Percentiles rank a stretch among this genome's conserved stretches.
These are phyloP conservation scores for Ammospiza caudacuta DNA, from an alignment of 2,113 vertebrate genomes.

Conservation along the genomic window DNA sequence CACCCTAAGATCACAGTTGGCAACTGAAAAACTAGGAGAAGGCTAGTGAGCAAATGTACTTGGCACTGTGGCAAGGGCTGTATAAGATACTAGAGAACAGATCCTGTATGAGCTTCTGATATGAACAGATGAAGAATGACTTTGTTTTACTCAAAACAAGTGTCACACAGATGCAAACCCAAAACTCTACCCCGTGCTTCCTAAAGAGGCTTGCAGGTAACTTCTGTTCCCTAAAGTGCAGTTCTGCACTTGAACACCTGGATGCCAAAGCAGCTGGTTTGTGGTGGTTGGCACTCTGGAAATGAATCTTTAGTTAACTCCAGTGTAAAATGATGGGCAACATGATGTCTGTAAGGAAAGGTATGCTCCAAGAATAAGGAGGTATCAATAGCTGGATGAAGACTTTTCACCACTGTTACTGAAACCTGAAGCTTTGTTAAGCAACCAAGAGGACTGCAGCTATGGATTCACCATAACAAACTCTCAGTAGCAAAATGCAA, in stretches of 20 bases:
- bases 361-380: not conserved
- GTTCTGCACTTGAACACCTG: too few relatives aligned
- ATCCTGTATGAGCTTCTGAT: not conserved
- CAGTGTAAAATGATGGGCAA: not conserved
- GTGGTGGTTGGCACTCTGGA: not conserved
- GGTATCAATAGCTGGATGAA: not conserved
- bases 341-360: not conserved
- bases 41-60: not conserved
- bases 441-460: not conserved
- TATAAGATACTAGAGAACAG: not conserved
- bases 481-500: not conserved
- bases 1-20: not conserved
- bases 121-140: not conserved
- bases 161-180: not conserved
- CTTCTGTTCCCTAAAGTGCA: not conserved
- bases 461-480: not conserved
- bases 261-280: not conserved
- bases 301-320: not conserved
- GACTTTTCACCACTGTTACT: not conserved
- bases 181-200: not conserved
- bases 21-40: not conserved
- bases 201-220: not conserved
- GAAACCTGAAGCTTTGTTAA: not conserved
- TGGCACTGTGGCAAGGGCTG: not conserved
- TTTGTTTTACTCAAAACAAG: not conserved